These are phyloP conservation scores for Amblyornis subalaris DNA, from an alignment of 2,113 vertebrate species.

Conservation along the genomic window DNA sequence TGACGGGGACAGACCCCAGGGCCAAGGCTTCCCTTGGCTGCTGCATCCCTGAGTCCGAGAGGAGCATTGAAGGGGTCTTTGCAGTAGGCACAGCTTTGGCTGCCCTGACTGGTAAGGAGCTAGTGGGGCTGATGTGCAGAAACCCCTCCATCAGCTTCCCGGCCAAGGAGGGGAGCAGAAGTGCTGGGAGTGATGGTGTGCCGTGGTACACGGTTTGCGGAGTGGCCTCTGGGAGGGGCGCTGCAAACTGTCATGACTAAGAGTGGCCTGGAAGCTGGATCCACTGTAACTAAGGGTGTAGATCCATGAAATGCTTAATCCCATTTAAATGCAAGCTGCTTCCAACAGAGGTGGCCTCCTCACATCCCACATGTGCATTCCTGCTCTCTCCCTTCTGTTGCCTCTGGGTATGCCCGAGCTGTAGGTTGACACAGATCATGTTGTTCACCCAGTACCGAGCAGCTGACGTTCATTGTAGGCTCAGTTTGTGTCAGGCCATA, in stretches of 20 bases:
- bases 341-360: background rate
- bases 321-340: background rate
- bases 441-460: background rate
- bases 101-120: background rate
- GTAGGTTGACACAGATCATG: background rate
- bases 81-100: background rate
- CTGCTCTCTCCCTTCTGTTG: background rate
- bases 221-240: background rate
- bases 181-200: background rate
- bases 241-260: background rate
- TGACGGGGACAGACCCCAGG: background rate
- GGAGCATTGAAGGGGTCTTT: background rate
- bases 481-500: background rate
- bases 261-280: background rate
- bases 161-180: background rate
- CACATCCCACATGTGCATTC: background rate
- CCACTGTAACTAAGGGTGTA: background rate
- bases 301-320: background rate
- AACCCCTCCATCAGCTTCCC: background rate
- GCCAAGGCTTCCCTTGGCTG: background rate
- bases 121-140: accelerated
- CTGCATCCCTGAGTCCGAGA: background rate
- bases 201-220: background rate
- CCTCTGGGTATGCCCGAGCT: accelerated
- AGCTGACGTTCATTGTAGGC: accelerated